Evolutionary conservation across 2,113 vertebrate genomes (phyloP).

Genomic region (Haemorhous mexicanus): DNA sequence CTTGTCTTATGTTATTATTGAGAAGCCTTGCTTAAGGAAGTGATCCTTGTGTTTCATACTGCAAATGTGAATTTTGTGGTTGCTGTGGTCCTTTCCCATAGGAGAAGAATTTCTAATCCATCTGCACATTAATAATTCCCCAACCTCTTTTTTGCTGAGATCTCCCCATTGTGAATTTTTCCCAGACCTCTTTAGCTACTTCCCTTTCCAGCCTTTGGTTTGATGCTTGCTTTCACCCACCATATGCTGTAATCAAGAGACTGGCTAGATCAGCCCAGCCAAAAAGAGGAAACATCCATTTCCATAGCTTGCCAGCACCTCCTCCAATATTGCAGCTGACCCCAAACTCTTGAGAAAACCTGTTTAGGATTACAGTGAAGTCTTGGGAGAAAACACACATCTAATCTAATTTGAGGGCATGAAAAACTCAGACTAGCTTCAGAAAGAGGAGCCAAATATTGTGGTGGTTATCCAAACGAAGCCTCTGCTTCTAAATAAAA

Average conservation of each 20-base stretch:
- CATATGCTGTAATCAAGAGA: not conserved
- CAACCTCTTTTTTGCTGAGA: not conserved
- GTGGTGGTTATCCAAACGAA: not conserved
- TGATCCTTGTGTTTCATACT: not conserved
- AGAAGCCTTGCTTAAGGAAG: not conserved
- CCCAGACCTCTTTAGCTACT: not conserved
- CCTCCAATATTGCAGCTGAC: not conserved
- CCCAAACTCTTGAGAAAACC: not conserved
- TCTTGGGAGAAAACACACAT: not conserved
- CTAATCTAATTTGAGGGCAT: not conserved
- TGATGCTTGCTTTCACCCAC: not conserved
- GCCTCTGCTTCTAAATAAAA: not conserved
- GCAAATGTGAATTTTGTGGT: not conserved
- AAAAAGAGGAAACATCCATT: not conserved
- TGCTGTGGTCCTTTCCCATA: not conserved
- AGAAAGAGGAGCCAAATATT: not conserved
- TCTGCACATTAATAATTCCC: not conserved
- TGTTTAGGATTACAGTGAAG: not conserved
- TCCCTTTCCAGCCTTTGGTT: not conserved
- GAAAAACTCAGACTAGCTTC: not conserved
- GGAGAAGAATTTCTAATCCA: not conserved
- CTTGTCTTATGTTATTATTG: not conserved
- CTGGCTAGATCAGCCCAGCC: not conserved
- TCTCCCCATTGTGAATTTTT: not conserved
- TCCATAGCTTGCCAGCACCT: not conserved